Evolutionary conservation across 2,113 vertebrate genomes (phyloP).

Genomic region (Hippopotamus amphibius): DNA sequence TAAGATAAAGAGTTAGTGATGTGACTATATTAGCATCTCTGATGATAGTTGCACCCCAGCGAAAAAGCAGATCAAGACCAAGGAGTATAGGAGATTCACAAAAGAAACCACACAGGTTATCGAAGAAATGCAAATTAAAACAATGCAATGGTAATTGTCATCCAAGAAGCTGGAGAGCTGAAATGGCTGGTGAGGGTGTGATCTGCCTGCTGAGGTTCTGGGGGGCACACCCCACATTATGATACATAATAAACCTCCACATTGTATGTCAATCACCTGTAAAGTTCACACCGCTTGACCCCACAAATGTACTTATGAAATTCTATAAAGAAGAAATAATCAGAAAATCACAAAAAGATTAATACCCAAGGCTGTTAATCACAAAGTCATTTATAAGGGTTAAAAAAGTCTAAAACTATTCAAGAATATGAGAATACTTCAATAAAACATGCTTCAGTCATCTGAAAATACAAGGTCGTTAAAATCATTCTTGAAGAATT

Average conservation of each 20-base stretch:
- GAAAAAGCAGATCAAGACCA: not conserved
- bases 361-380: not conserved
- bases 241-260: not conserved
- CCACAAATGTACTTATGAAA: not conserved
- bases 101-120: not conserved
- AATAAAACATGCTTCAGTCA: not conserved
- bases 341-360: constrained; percentile 34
- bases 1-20: not conserved
- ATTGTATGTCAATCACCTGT: not conserved
- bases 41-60: not conserved
- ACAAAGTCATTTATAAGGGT: not conserved
- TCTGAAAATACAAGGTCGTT: not conserved
- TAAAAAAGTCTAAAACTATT: not conserved
- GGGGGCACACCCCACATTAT: not conserved
- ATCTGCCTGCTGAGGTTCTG: not conserved
- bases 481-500: not conserved
- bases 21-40: not conserved
- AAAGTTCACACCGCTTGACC: not conserved
- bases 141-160: not conserved
- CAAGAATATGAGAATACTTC: not conserved
- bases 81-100: not conserved
- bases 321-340: not conserved
- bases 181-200: not conserved
- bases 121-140: not conserved
- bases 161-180: no score